Percentiles rank a stretch among this genome's conserved stretches.
Evolutionary conservation across 2,888 invertebrate genomes (phyloP).

Genomic region (Leucania comma): DNA sequence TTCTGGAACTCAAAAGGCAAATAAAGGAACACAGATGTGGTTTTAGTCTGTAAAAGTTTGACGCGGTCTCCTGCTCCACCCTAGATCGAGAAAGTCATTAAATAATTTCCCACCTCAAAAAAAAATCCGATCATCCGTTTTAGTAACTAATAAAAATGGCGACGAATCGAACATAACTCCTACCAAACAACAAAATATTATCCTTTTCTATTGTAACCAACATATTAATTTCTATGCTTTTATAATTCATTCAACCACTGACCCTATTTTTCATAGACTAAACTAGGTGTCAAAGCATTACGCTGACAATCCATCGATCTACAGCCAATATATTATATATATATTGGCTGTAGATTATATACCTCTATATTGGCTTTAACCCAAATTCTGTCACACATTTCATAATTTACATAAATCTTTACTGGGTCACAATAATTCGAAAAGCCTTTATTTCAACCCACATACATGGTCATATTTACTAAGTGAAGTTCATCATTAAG

Average conservation of each 20-base stretch:
- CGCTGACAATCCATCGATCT: background rate
- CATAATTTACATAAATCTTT: conserved; percentile 18
- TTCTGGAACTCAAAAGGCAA: too few relatives aligned
- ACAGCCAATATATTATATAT: too few relatives aligned
- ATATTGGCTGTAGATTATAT: too few relatives aligned
- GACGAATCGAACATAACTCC: background rate
- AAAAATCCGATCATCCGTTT: too few relatives aligned
- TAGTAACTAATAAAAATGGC: background rate
- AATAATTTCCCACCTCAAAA: too few relatives aligned
- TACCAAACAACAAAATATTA: background rate
- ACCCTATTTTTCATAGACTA: background rate
- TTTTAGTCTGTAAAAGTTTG: too few relatives aligned
- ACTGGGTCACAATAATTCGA: conserved; percentile 8
- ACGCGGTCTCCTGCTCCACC: too few relatives aligned
- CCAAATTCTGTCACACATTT: conserved; percentile 7
- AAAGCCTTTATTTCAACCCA: conserved; percentile 5
- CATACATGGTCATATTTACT: conserved; percentile 22
- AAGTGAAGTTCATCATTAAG: conserved; percentile 47
- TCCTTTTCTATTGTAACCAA: background rate
- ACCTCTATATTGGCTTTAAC: too few relatives aligned
- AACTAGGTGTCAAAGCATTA: background rate
- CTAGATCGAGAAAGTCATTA: too few relatives aligned
- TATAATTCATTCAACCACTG: background rate
- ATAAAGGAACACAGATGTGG: too few relatives aligned
- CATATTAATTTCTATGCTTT: background rate